Percentiles rank a stretch among this genome's conserved stretches.
These are phyloP conservation scores for Triplophysa tibetana DNA, from an alignment of 2,113 vertebrate genomes.

Conservation along the genomic window DNA sequence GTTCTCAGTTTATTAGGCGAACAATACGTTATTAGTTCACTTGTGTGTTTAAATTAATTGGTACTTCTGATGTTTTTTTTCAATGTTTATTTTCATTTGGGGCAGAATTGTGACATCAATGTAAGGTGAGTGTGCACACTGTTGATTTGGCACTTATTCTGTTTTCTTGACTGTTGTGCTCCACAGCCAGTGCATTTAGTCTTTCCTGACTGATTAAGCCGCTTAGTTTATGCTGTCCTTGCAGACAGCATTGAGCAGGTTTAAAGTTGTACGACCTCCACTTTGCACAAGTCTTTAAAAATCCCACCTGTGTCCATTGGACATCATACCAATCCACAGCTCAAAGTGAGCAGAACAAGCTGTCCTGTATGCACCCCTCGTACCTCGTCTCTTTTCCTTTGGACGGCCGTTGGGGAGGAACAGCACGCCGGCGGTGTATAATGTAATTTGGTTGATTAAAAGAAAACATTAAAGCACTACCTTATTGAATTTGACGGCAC, in stretches of 20 bases:
- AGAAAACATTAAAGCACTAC: slow-evolving; percentile 82
- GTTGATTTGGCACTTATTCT: too few relatives aligned
- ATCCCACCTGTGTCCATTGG: slow-evolving; percentile 44
- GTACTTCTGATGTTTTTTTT: too few relatives aligned
- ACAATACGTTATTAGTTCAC: too few relatives aligned
- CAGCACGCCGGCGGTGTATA: slow-evolving; percentile 70
- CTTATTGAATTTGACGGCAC: slow-evolving; percentile 84
- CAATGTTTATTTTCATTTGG: too few relatives aligned
- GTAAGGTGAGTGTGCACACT: too few relatives aligned
- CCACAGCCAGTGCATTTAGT: neutral
- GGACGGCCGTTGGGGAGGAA: slow-evolving; percentile 13
- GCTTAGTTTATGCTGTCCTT: neutral
- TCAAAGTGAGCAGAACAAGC: slow-evolving; percentile 29
- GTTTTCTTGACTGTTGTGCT: slow-evolving; percentile 1
- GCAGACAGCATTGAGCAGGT: slow-evolving; percentile 48
- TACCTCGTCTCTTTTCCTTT: neutral
- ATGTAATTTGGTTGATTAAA: slow-evolving; percentile 87
- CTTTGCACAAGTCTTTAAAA: slow-evolving; percentile 17
- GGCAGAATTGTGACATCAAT: too few relatives aligned
- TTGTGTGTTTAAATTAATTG: too few relatives aligned
- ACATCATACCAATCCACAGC: neutral
- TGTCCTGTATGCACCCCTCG: slow-evolving; percentile 39
- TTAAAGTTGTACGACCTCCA: slow-evolving; percentile 22
- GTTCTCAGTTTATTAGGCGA: too few relatives aligned
- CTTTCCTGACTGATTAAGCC: slow-evolving; percentile 8